phyloP scores from a whole-genome alignment of 2,888 invertebrate species.

The Cataglyphis livida region DNA sequence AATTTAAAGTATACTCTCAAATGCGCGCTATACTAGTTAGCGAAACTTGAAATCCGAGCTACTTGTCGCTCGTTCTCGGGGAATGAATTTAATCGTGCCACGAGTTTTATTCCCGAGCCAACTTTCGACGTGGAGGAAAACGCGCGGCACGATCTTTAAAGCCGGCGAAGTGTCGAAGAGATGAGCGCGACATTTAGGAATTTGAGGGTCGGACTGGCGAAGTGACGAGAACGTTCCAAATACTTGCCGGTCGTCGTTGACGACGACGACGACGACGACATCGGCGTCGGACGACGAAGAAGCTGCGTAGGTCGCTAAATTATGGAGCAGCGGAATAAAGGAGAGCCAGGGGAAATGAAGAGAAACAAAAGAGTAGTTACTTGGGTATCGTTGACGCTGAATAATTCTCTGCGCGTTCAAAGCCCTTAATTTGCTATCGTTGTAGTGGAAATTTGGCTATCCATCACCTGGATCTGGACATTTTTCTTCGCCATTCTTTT shows the following conservation, averaged over 20 bases:
- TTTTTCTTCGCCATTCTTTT: neutral
- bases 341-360: constrained; percentile 36
- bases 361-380: constrained; percentile 33
- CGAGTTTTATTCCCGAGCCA: constrained; percentile 55
- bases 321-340: constrained; percentile 50
- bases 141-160: constrained; percentile 21
- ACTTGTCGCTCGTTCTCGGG: constrained; percentile 13
- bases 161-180: constrained; percentile 42
- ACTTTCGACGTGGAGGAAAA: constrained; percentile 38
- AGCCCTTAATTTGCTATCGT: constrained; percentile 31
- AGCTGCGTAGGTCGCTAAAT: constrained; percentile 65
- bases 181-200: constrained; percentile 54
- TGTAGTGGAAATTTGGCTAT: constrained; percentile 25
- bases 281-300: constrained; percentile 24
- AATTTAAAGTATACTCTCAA: constrained; percentile 17
- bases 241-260: constrained; percentile 60
- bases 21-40: constrained; percentile 8
- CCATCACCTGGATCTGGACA: neutral
- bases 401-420: constrained; percentile 40
- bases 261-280: constrained; percentile 21
- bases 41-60: constrained; percentile 46
- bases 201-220: constrained; percentile 61
- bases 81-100: constrained; percentile 56
- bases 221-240: constrained; percentile 68
- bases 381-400: constrained; percentile 36